These are phyloP conservation scores for Drosophila watanabei DNA, from an alignment of 1,140 invertebrate species.

Conservation along the genomic window DNA sequence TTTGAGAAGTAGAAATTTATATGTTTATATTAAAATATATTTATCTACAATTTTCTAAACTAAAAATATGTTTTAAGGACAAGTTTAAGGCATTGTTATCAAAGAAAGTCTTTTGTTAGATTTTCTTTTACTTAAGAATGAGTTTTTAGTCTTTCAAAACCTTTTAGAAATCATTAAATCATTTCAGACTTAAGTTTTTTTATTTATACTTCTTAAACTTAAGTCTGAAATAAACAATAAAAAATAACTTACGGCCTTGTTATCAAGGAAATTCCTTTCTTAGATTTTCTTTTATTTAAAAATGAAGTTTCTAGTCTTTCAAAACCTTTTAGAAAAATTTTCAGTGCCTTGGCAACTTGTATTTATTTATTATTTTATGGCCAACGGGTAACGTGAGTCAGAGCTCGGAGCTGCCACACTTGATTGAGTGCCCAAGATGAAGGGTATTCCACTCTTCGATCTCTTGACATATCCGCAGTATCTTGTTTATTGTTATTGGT, in stretches of 20 bases:
- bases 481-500: constrained; percentile 37
- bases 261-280: too few species aligned
- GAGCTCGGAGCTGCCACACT: constrained; percentile 18
- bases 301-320: not conserved
- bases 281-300: too few species aligned
- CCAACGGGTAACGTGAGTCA: constrained; percentile 33
- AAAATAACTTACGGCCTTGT: not conserved
- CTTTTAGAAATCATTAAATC: not conserved
- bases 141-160: not conserved
- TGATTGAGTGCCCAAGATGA: constrained; percentile 23
- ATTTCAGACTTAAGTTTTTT: not conserved
- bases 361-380: constrained; percentile 56
- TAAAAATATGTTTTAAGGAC: not conserved
- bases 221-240: too few species aligned
- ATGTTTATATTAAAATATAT: too few species aligned
- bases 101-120: fast-evolving
- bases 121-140: too few species aligned
- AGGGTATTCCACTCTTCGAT: constrained; percentile 41
- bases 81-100: not conserved
- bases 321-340: not conserved
- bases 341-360: constrained; percentile 21
- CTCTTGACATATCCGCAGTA: constrained; percentile 22
- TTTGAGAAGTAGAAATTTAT: too few species aligned
- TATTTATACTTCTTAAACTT: too few species aligned
- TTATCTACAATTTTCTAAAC: not conserved